A percentile compares a stretch with the other conserved stretches of the same genome.
These are phyloP conservation scores for Cheirogaleus medius DNA, from an alignment of 2,113 vertebrate genomes.

Conservation along the genomic window DNA sequence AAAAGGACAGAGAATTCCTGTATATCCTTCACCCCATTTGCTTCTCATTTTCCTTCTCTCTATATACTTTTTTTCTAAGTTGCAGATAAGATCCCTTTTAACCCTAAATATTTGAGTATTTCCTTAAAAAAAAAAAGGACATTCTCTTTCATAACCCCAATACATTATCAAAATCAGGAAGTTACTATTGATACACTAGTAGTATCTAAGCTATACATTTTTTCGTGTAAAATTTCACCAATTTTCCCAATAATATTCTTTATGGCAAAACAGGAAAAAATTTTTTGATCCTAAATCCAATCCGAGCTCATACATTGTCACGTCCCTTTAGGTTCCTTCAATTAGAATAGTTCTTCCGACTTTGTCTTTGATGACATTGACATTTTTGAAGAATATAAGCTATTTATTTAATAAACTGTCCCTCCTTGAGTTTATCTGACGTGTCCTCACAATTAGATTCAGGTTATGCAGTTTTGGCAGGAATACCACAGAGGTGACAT, in stretches of 20 bases:
- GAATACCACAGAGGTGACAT: background rate
- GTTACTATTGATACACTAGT: background rate
- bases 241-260: background rate
- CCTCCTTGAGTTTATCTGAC: background rate
- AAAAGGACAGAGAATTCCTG: constrained; percentile 20
- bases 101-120: background rate
- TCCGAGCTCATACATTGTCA: background rate
- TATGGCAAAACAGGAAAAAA: background rate
- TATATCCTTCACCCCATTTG: background rate
- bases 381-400: background rate
- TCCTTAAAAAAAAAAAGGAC: background rate
- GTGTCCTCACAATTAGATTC: background rate
- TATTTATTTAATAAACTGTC: background rate
- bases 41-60: background rate
- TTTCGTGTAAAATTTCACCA: background rate
- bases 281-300: background rate
- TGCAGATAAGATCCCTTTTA: background rate
- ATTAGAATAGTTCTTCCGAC: background rate
- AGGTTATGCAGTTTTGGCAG: background rate
- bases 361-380: background rate
- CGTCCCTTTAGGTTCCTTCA: background rate
- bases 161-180: background rate
- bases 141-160: background rate
- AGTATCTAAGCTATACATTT: background rate
- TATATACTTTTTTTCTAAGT: background rate